These are phyloP conservation scores for Chloroceryle inda DNA, from an alignment of 2,797 vertebrate genomes.

Conservation along the genomic window DNA sequence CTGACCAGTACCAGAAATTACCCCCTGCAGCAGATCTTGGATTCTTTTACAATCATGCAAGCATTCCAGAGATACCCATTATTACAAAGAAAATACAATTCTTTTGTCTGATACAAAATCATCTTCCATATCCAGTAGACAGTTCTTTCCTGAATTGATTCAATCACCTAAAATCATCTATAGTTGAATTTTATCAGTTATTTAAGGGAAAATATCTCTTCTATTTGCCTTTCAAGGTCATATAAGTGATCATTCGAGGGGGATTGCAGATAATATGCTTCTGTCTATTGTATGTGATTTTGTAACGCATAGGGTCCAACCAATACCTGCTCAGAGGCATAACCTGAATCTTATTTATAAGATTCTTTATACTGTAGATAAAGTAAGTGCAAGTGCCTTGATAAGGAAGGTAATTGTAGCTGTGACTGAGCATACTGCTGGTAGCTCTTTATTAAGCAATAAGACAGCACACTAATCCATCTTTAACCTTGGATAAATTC, in stretches of 20 bases:
- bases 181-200: not conserved
- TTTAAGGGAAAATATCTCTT: constrained; percentile 30
- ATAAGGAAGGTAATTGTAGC: constrained; percentile 9
- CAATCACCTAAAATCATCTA: not conserved
- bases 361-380: not conserved
- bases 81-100: not conserved
- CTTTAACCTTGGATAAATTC: constrained; percentile 38
- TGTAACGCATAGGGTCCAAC: not conserved
- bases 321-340: not conserved
- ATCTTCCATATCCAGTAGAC: not conserved
- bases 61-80: not conserved
- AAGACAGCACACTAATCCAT: not conserved
- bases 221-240: not conserved
- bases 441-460: constrained; percentile 30
- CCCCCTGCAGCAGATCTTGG: not conserved
- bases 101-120: not conserved
- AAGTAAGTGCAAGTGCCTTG: not conserved
- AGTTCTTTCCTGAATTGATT: not conserved
- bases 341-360: not conserved
- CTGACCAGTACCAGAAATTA: not conserved
- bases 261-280: not conserved
- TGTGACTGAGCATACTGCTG: not conserved
- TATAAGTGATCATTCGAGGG: not conserved
- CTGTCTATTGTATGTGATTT: not conserved
- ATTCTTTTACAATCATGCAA: not conserved